These are phyloP conservation scores for Trissoscelio sp. DNA, from an alignment of 2,888 invertebrate genomes.

Conservation along the genomic window DNA sequence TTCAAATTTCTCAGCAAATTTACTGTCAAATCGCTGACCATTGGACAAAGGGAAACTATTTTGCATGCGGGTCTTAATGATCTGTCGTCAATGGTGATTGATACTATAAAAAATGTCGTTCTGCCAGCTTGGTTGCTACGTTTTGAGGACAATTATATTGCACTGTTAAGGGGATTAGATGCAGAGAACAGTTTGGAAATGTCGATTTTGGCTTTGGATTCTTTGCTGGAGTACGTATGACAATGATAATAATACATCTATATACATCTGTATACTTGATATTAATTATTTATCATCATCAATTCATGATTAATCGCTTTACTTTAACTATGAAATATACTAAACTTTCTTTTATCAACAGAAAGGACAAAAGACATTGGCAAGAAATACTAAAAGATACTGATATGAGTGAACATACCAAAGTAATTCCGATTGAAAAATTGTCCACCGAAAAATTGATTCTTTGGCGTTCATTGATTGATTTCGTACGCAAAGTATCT, in stretches of 20 bases:
- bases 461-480: constrained; percentile 87
- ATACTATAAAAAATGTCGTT: constrained; percentile 84
- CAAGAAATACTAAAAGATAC: constrained; percentile 74
- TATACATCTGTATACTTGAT: neutral
- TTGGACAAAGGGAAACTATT: constrained; percentile 87
- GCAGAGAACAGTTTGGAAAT: constrained; percentile 88
- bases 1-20: constrained; percentile 85
- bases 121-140: constrained; percentile 91
- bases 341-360: constrained; percentile 13
- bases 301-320: neutral
- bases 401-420: no score
- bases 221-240: constrained; percentile 84
- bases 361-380: constrained; percentile 73
- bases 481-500: constrained; percentile 83
- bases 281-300: neutral
- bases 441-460: constrained; percentile 85
- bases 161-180: constrained; percentile 89
- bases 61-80: constrained; percentile 88
- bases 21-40: constrained; percentile 86
- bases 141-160: constrained; percentile 88
- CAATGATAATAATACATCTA: neutral
- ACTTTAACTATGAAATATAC: neutral
- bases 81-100: constrained; percentile 84
- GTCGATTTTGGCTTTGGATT: constrained; percentile 85
- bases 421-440: constrained; percentile 83